Percentiles rank a stretch among this genome's conserved stretches.
These are phyloP conservation scores for Cyclopterus lumpus DNA, from an alignment of 2,797 vertebrate genomes.

Conservation along the genomic window DNA sequence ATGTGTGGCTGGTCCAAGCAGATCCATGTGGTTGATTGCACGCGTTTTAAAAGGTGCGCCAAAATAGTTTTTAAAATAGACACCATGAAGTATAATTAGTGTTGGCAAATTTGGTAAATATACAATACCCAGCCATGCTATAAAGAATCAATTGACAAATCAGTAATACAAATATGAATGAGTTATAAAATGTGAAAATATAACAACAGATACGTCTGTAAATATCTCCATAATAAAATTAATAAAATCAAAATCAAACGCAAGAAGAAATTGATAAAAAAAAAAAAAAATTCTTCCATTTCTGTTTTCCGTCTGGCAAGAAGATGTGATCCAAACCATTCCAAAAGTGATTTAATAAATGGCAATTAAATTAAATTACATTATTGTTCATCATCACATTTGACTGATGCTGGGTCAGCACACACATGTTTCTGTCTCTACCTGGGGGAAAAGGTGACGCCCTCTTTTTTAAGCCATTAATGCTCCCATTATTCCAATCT, in stretches of 20 bases:
- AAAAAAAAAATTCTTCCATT: no score
- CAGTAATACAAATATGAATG: not conserved
- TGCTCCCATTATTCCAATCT: conserved; percentile 55
- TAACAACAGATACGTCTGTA: not conserved
- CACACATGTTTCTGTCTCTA: conserved; percentile 57
- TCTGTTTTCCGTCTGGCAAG: not conserved
- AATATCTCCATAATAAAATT: not conserved
- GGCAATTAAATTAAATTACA: not conserved
- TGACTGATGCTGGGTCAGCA: conserved; percentile 34
- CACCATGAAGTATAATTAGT: not conserved
- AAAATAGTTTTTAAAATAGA: not conserved
- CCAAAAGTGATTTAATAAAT: not conserved
- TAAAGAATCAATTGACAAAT: not conserved
- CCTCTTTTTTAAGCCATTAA: conserved; percentile 65
- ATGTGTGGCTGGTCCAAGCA: not conserved
- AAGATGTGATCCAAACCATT: not conserved
- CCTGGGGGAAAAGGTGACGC: conserved; percentile 31
- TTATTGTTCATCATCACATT: conserved; percentile 6
- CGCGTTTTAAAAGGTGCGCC: conserved; percentile 2
- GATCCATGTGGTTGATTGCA: conserved; percentile 21
- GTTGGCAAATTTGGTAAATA: not conserved
- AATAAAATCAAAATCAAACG: not conserved
- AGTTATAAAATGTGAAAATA: not conserved
- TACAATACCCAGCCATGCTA: not conserved
- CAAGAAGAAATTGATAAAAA: not conserved